Percentiles rank a stretch among this genome's conserved stretches.
These are phyloP conservation scores for Hypothenemus hampei DNA, from an alignment of 1,140 invertebrate genomes.

Conservation along the genomic window DNA sequence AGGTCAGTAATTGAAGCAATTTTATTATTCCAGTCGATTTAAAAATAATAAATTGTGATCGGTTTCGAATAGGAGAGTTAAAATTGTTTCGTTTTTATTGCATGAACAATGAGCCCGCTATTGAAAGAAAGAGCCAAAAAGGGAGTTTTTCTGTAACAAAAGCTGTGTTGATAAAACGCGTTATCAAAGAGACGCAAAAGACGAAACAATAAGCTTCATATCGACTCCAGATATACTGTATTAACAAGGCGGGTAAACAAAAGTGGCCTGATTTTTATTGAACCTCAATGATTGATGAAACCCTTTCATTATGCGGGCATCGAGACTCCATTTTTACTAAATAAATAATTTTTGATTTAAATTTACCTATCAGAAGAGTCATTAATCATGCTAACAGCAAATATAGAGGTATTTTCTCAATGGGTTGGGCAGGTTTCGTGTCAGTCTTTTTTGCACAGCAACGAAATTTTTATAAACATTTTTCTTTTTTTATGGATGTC, in stretches of 20 bases:
- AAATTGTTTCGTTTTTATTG: neutral
- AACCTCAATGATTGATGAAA: constrained; percentile 7
- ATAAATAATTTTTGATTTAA: constrained; percentile 10
- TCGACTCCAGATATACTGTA: neutral
- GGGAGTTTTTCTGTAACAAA: neutral
- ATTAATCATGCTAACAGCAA: constrained; percentile 2
- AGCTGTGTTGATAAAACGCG: neutral
- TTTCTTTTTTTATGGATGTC: neutral
- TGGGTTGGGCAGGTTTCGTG: too few species aligned
- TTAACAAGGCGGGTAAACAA: constrained; percentile 6
- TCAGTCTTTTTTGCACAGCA: too few species aligned
- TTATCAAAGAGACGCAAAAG: neutral
- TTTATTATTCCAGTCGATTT: neutral
- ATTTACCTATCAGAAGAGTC: constrained; percentile 4
- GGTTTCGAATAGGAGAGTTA: neutral
- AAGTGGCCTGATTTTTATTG: constrained; percentile 12
- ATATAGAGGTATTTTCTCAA: neutral
- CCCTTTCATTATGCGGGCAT: constrained; percentile 5
- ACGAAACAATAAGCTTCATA: constrained; percentile 1
- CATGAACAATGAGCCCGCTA: neutral
- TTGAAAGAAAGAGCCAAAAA: neutral
- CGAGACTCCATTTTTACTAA: constrained; percentile 8
- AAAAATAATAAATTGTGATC: neutral
- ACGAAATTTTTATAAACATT: neutral
- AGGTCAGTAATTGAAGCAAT: neutral